Percentiles rank a stretch among this genome's conserved stretches.
Conservation (phyloP, 2,113 vertebrate species). For the Carassius gibelio region DNA sequence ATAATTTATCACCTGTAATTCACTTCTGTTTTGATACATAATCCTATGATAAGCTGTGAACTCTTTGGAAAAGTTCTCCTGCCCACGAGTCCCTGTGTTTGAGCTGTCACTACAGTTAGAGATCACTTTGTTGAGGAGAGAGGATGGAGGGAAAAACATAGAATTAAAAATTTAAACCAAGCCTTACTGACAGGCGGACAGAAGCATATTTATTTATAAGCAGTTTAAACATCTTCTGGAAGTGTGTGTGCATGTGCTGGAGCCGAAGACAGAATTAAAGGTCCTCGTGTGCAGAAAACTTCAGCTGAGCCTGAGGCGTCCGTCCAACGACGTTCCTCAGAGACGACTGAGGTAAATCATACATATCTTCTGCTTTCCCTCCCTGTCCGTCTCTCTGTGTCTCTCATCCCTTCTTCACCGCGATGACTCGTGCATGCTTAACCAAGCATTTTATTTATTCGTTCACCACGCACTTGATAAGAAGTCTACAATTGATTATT, state of each 20-base stretch:
- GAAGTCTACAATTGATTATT: conserved; percentile 68
- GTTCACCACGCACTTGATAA: conserved; percentile 53
- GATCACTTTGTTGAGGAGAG: conserved; percentile 66
- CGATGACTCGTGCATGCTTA: conserved; percentile 55
- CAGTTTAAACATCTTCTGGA: conserved; percentile 55
- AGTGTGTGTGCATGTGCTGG: conserved; percentile 48
- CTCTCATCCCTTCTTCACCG: conserved; percentile 51
- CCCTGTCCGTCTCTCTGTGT: conserved; percentile 42
- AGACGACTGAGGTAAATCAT: conserved; percentile 62
- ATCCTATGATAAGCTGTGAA: background rate
- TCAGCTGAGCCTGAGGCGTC: conserved; percentile 64
- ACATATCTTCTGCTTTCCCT: conserved; percentile 46
- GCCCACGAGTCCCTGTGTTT: conserved; percentile 54
- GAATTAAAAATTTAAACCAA: conserved; percentile 67
- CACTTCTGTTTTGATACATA: background rate
- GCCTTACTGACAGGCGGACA: conserved; percentile 61
- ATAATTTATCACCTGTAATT: background rate
- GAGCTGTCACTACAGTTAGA: conserved; percentile 60
- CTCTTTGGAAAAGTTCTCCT: background rate
- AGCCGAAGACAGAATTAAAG: conserved; percentile 50
- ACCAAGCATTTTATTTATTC: conserved; percentile 61
- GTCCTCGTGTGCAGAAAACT: conserved; percentile 57
- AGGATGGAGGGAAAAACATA: conserved; percentile 32
- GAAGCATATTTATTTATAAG: conserved; percentile 64
- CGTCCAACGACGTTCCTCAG: conserved; percentile 59